These are phyloP conservation scores for Sigmodon hispidus DNA, from an alignment of 2,113 vertebrate species.

Conservation along the genomic window DNA sequence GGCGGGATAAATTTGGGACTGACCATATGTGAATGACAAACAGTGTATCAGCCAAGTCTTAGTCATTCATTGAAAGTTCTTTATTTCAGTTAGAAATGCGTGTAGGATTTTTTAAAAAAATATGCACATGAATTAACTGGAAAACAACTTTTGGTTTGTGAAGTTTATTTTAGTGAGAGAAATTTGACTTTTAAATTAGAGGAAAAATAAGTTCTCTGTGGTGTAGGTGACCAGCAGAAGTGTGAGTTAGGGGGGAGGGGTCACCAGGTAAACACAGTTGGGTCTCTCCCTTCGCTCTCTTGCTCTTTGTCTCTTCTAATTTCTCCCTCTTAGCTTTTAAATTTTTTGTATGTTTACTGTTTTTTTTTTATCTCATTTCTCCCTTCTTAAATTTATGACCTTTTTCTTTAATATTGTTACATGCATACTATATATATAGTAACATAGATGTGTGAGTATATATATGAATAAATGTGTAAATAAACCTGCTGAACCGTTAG, in stretches of 20 bases:
- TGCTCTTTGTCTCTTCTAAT: not conserved
- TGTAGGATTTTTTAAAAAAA: not conserved
- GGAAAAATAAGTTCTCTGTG: not conserved
- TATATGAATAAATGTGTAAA: not conserved
- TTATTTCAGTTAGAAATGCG: conserved; percentile 41
- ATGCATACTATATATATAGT: not conserved
- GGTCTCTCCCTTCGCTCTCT: not conserved
- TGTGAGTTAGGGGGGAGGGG: not conserved
- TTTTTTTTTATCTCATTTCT: not conserved
- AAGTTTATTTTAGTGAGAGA: not conserved
- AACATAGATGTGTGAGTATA: rapidly evolving
- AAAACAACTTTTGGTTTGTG: not conserved
- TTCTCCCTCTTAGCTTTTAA: not conserved
- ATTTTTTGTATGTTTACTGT: not conserved
- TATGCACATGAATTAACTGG: not conserved
- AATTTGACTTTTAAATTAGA: not conserved
- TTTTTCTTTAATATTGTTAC: not conserved
- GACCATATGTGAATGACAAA: conserved; percentile 13
- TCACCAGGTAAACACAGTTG: too few relatives aligned
- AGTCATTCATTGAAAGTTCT: not conserved
- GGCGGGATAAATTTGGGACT: conserved; percentile 10
- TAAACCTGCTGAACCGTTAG: not conserved
- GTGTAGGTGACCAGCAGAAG: not conserved
- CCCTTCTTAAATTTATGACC: not conserved
- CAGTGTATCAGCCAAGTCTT: not conserved